Conservation (phyloP, 92 coral and sea anemone species). For the Umimayanthus chanpuru region DNA sequence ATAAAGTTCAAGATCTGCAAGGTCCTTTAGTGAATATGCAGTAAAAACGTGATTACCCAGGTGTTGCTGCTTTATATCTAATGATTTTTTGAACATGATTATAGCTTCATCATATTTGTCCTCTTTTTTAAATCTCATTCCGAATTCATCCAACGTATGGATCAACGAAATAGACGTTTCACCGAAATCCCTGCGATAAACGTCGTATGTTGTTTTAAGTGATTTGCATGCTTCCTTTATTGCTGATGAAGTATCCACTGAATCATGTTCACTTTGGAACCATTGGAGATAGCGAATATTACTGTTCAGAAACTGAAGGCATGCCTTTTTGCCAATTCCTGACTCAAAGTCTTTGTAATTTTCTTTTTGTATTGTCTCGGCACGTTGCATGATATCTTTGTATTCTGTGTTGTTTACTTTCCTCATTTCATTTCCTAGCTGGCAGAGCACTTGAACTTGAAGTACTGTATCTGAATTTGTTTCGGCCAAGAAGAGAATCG, state of each 20-base stretch:
- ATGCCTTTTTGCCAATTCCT: neutral
- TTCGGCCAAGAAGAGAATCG: neutral
- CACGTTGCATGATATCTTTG: slow-evolving; percentile 5
- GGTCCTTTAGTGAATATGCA: slow-evolving; percentile 33
- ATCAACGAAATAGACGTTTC: neutral
- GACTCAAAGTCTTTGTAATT: slow-evolving; percentile 9
- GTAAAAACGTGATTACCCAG: slow-evolving; percentile 51
- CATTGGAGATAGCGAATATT: slow-evolving; percentile 28
- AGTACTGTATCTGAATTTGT: neutral
- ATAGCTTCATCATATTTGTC: neutral
- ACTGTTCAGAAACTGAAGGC: slow-evolving; percentile 36
- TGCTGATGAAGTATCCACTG: neutral
- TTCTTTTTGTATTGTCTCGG: neutral
- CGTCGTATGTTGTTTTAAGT: neutral
- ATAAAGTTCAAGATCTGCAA: slow-evolving; percentile 39
- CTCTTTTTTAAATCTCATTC: neutral
- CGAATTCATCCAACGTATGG: neutral
- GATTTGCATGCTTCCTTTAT: neutral
- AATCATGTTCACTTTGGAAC: neutral
- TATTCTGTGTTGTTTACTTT: slow-evolving; percentile 34
- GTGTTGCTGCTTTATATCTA: neutral
- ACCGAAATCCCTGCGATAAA: neutral
- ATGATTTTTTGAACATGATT: neutral
- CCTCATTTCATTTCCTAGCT: slow-evolving; percentile 44
- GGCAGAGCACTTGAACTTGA: slow-evolving; percentile 41